Percentiles rank a stretch among this genome's conserved stretches.
Conservation (phyloP, 2,113 vertebrate species). For the Piprites chloris region DNA sequence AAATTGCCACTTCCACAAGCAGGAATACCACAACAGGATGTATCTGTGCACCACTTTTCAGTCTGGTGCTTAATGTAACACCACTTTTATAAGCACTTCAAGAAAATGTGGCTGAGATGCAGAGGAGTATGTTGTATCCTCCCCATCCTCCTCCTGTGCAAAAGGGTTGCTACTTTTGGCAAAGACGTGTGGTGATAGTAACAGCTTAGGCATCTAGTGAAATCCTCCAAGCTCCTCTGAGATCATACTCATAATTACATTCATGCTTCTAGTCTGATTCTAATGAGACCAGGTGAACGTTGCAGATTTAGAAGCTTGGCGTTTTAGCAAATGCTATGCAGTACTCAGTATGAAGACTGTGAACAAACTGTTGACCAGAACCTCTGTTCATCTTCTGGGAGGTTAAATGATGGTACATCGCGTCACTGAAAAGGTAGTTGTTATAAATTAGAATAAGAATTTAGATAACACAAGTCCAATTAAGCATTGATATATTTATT, state of each 20-base stretch:
- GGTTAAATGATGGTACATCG: neutral
- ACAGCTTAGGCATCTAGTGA: constrained; percentile 36
- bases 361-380: neutral
- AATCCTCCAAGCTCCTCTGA: neutral
- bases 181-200: constrained; percentile 31
- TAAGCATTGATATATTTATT: too few relatives aligned
- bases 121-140: constrained; percentile 21
- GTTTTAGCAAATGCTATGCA: neutral
- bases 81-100: neutral
- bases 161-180: constrained; percentile 33
- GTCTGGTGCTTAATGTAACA: neutral
- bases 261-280: neutral
- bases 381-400: neutral
- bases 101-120: constrained; percentile 6
- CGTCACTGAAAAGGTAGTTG: neutral
- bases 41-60: neutral
- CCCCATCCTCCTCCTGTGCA: constrained; percentile 28
- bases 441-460: too few relatives aligned
- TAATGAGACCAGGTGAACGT: neutral
- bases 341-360: neutral
- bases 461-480: too few relatives aligned
- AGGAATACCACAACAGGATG: neutral
- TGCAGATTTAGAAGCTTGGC: neutral
- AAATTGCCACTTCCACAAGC: neutral
- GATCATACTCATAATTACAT: neutral